phyloP scores from a whole-genome alignment of 2,113 vertebrate genomes.

The Todiramphus chloris region DNA sequence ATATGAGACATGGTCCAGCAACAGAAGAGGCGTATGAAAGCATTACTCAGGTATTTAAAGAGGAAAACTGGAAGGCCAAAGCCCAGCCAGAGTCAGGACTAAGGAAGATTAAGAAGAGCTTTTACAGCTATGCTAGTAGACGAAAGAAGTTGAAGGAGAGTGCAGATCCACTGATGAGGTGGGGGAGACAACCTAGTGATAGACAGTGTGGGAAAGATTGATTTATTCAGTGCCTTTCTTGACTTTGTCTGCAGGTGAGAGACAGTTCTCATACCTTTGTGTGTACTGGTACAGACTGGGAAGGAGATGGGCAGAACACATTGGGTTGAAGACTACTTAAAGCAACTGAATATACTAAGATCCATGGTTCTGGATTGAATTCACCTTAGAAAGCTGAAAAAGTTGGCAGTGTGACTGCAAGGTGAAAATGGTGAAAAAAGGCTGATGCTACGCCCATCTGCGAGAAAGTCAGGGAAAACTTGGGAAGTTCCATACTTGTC shows the following conservation, averaged over 20 bases:
- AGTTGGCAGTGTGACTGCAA: neutral
- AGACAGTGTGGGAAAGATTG: neutral
- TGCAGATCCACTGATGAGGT: neutral
- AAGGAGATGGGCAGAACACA: neutral
- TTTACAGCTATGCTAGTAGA: neutral
- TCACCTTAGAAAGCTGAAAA: neutral
- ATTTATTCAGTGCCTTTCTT: neutral
- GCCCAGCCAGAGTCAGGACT: neutral
- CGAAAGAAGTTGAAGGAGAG: neutral
- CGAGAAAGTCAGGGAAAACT: neutral
- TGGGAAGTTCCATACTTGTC: neutral
- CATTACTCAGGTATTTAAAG: neutral
- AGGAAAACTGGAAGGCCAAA: neutral
- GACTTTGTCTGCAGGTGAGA: neutral
- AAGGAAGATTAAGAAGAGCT: neutral
- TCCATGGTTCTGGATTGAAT: neutral
- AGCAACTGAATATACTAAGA: neutral
- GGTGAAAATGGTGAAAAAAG: neutral
- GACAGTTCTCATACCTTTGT: neutral
- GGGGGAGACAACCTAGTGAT: neutral
- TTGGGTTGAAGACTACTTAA: neutral
- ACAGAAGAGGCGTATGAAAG: neutral
- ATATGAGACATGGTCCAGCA: neutral
- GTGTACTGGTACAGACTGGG: neutral
- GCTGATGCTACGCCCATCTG: neutral